A percentile compares a stretch with the other conserved stretches of the same genome.
Evolutionary conservation across 2,113 vertebrate genomes (phyloP).

Genomic region (Dicentrarchus labrax): DNA sequence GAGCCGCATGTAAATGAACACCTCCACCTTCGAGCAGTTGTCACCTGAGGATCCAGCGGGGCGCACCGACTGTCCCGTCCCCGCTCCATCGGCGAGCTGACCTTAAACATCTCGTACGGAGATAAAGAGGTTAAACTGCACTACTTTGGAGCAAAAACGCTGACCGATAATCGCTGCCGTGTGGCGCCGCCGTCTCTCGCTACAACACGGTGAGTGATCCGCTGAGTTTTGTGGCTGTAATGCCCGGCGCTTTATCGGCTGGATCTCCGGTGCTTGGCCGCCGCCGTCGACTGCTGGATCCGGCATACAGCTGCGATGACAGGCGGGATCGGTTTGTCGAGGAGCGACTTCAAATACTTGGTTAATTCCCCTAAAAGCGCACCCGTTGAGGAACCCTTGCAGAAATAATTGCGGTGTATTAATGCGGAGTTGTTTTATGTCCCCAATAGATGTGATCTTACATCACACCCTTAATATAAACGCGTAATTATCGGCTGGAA

Average conservation of each 20-base stretch:
- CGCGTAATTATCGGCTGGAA: neutral
- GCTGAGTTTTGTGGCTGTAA: constrained; percentile 42
- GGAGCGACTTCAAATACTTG: constrained; percentile 47
- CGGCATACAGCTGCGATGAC: constrained; percentile 32
- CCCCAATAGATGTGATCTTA: neutral
- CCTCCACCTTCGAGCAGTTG: constrained; percentile 41
- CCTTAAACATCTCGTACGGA: constrained; percentile 9
- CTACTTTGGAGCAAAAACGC: constrained; percentile 49
- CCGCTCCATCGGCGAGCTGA: constrained; percentile 5
- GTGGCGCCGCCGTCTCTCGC: constrained; percentile 47
- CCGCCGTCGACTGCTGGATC: constrained; percentile 2
- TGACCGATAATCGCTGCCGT: constrained; percentile 36
- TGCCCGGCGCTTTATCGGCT: constrained; percentile 22
- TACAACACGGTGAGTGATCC: constrained; percentile 76
- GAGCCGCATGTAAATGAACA: constrained; percentile 77
- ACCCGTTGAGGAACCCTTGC: neutral
- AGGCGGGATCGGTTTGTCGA: constrained; percentile 3
- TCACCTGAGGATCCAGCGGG: constrained; percentile 63
- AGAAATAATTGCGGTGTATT: neutral
- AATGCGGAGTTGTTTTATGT: neutral
- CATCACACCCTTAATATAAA: neutral
- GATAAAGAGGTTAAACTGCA: constrained; percentile 38
- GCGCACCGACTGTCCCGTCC: constrained; percentile 17
- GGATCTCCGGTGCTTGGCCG: constrained; percentile 15
- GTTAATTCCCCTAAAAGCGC: constrained; percentile 18